Percentiles rank a stretch among this genome's conserved stretches.
These are phyloP conservation scores for Brenthis hecate DNA, from an alignment of 2,888 invertebrate species.

Conservation along the genomic window DNA sequence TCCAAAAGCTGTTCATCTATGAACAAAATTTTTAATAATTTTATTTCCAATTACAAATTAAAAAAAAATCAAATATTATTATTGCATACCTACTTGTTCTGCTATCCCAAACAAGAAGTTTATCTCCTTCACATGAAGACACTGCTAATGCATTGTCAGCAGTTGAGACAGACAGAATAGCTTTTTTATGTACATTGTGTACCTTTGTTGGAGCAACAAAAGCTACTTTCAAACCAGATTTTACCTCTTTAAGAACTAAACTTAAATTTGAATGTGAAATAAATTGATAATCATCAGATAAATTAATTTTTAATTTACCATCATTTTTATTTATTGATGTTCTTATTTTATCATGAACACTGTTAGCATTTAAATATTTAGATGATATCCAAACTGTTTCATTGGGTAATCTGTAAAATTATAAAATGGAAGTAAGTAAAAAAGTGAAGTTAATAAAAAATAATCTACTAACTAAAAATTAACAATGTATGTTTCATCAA, in stretches of 20 bases:
- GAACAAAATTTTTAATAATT: slow-evolving; percentile 33
- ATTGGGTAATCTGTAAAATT: slow-evolving; percentile 63
- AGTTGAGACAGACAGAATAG: slow-evolving; percentile 82
- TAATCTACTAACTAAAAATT: not conserved
- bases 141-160: slow-evolving; percentile 84
- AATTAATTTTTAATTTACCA: slow-evolving; percentile 68
- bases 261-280: slow-evolving; percentile 65
- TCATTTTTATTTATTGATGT: slow-evolving; percentile 58
- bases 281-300: slow-evolving; percentile 68
- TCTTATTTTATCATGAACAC: slow-evolving; percentile 67
- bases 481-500: not conserved
- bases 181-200: slow-evolving; percentile 73
- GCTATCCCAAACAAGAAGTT: slow-evolving; percentile 85
- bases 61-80: not conserved
- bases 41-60: not conserved
- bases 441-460: not conserved
- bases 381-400: slow-evolving; percentile 77
- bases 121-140: slow-evolving; percentile 83
- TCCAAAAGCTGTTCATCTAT: slow-evolving; percentile 70
- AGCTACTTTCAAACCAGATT: slow-evolving; percentile 68
- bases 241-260: slow-evolving; percentile 69
- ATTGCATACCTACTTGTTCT: slow-evolving; percentile 72
- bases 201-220: slow-evolving; percentile 79
- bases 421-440: not conserved
- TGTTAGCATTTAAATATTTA: slow-evolving; percentile 66